Base-by-base conservation (phyloP, 2,113 vertebrate genomes). In the Dipodomys stephensi region DNA sequence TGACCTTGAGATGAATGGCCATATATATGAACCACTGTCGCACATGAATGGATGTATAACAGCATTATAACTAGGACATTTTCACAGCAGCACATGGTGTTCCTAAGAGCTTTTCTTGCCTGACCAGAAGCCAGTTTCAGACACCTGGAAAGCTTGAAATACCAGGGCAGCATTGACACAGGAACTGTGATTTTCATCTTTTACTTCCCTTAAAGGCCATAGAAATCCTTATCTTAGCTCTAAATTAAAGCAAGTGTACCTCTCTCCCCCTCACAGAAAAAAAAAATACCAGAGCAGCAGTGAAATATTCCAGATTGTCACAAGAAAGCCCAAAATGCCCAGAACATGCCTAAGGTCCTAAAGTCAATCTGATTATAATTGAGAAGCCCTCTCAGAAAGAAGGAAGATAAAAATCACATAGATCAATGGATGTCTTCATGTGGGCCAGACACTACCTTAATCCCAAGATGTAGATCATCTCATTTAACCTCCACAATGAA, bases 141-240 rank as follows among this genome's bases (percentile, higher is more conserved):
- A 72, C 30, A 76, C 60, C 35, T n/a, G 20, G n/a, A 32, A 74
- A 93, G 73, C 74, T 4, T 46, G 39, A 95, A 92, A 77, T 11
- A 23, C 60, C 13, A 67, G 25, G 4, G 6, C 46, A 69, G 65
- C 8, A 78, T 0, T 46, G 35, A 23, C 68, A 49, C 28, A 71
- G 1, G 30, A 27, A 28, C 57, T 74, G 30, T 87, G 15, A 32
- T 19, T 81, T 62, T 72, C 71, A 25, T 71, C 10, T 83, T 87
- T 88, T n/a, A 80, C 64, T 92, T 95, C n/a, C 79, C 39, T 39
- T 69, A 53, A 77, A 84, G 13, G 44, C 53, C 22, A 85, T 62
- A 77, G 57, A 57, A 76, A 92, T n/a, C 62, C 60, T 62, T 76
- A 39, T 69, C 28, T 25, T 30, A 13, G 7, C 20, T 85, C 53